These are phyloP conservation scores for Thunnus maccoyii DNA, from an alignment of 2,113 vertebrate species.

Conservation along the genomic window DNA sequence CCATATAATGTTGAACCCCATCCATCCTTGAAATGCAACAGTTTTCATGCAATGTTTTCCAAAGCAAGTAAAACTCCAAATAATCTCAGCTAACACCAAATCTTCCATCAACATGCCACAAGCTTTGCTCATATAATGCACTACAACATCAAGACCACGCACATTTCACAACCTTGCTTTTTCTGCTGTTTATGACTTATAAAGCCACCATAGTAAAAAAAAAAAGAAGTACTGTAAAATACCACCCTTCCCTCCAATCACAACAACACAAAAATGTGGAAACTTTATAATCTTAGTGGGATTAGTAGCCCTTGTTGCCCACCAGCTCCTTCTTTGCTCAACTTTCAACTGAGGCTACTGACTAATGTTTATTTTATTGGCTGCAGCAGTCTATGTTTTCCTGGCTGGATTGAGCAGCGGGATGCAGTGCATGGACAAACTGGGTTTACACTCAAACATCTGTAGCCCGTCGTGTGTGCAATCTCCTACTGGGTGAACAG, in stretches of 20 bases:
- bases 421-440: constrained; percentile 28
- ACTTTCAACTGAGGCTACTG: constrained; percentile 16
- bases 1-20: background rate
- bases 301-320: constrained; percentile 32
- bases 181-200: constrained; percentile 62
- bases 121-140: constrained; percentile 16
- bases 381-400: constrained; percentile 31
- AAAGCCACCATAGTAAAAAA: constrained; percentile 43
- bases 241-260: constrained; percentile 28
- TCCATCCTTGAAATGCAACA: background rate
- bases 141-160: constrained; percentile 30
- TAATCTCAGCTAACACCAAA: constrained; percentile 14
- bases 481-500: constrained; percentile 26
- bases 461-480: constrained; percentile 12
- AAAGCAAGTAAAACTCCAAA: constrained; percentile 25
- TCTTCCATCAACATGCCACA: constrained; percentile 20
- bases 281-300: constrained; percentile 29
- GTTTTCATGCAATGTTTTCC: background rate
- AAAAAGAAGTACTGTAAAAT: constrained; percentile 21
- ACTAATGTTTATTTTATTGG: constrained; percentile 60
- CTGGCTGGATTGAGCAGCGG: constrained; percentile 18
- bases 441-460: constrained; percentile 44
- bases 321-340: background rate
- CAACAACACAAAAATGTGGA: constrained; percentile 41
- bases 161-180: constrained; percentile 51